Conservation (phyloP, 1,140 invertebrate genomes). For the Teleogryllus occipitalis region DNA sequence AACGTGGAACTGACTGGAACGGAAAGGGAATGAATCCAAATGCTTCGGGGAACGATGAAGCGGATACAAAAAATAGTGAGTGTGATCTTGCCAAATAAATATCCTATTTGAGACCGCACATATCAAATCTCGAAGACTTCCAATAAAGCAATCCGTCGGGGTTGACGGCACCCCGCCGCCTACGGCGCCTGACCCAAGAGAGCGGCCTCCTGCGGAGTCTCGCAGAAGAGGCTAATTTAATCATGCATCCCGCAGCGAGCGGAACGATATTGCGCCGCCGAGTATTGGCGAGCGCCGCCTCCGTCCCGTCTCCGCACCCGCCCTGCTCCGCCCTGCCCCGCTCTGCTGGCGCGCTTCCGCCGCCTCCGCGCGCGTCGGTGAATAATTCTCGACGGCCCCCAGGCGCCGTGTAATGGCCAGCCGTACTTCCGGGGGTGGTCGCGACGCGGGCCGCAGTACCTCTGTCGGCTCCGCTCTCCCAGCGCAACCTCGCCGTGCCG, state of each 20-base stretch:
- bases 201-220: background rate
- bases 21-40: background rate
- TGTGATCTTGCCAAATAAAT: no score
- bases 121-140: no score
- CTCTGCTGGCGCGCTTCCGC: constrained; percentile 3
- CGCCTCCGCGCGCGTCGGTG: background rate
- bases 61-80: no score
- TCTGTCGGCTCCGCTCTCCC: no score
- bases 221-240: background rate
- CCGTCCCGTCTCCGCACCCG: background rate
- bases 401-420: background rate
- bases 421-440: background rate
- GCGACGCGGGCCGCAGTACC: background rate
- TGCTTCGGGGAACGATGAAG: background rate
- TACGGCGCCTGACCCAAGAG: background rate
- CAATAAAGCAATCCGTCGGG: background rate
- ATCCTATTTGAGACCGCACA: no score
- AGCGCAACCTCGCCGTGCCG: no score
- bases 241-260: background rate
- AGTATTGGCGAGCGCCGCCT: background rate
- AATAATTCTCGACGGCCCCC: no score
- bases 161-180: background rate
- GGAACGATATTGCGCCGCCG: background rate
- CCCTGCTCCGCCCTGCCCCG: background rate
- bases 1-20: no score